Evolutionary conservation across 2,797 vertebrate species (phyloP).

Genomic region (Helarctos malayanus): DNA sequence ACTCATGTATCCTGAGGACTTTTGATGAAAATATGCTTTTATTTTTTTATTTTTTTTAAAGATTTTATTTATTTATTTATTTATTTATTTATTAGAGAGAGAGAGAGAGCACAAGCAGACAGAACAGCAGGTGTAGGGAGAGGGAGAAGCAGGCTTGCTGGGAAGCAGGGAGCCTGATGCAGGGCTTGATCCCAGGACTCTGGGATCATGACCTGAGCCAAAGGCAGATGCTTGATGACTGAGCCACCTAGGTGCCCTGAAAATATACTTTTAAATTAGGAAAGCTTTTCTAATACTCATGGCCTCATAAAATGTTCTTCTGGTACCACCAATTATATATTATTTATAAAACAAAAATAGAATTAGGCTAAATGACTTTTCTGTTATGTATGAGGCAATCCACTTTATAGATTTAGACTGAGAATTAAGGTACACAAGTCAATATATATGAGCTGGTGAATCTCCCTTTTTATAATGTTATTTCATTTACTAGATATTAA

Average conservation of each 20-base stretch:
- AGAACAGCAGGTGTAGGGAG: too few species aligned
- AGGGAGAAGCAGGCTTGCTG: too few species aligned
- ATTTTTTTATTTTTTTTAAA: too few species aligned
- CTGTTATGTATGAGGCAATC: conserved; percentile 31
- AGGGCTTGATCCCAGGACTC: too few species aligned
- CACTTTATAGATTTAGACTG: neutral
- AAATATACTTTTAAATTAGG: conserved; percentile 54
- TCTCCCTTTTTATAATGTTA: conserved; percentile 42
- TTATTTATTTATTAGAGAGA: too few species aligned
- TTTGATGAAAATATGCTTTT: conserved; percentile 63
- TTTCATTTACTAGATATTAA: conserved; percentile 61
- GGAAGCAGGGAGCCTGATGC: too few species aligned
- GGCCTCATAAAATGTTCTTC: conserved; percentile 67
- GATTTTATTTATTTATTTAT: too few species aligned
- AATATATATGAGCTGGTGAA: conserved; percentile 25
- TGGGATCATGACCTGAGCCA: too few species aligned
- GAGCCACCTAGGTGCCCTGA: too few species aligned
- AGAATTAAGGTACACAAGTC: conserved; percentile 44
- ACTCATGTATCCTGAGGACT: conserved; percentile 64
- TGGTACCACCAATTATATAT: conserved; percentile 63
- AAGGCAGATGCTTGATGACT: too few species aligned
- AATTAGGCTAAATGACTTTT: conserved; percentile 38
- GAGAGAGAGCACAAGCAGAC: too few species aligned
- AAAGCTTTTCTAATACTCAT: conserved; percentile 69
- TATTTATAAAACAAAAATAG: conserved; percentile 51